phyloP scores from a whole-genome alignment of 64 coral and sea anemone species.

The Catalaphyllia jardinei region DNA sequence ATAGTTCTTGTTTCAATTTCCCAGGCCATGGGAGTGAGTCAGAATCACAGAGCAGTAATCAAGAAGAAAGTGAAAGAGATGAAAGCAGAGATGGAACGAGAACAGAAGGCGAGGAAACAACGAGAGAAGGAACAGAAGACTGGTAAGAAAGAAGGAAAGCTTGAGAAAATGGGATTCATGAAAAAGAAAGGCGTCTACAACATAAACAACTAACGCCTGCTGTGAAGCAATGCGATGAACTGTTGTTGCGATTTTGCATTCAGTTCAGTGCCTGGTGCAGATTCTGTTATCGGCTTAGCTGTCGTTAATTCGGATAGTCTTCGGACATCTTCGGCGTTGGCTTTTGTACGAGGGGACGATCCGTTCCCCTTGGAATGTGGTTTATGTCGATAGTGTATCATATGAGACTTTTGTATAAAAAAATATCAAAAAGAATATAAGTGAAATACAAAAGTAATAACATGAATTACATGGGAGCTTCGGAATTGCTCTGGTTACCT shows the following conservation, averaged over 20 bases:
- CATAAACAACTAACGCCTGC: conserved; percentile 4
- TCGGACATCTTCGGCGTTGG: neutral
- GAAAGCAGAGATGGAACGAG: conserved; percentile 50
- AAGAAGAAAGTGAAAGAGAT: conserved; percentile 68
- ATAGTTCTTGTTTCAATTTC: neutral
- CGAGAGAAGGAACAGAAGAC: conserved; percentile 57
- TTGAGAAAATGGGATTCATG: conserved; percentile 71
- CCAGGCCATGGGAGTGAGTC: conserved; percentile 51
- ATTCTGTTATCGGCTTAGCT: neutral
- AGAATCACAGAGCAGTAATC: conserved; percentile 39
- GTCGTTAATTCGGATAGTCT: neutral
- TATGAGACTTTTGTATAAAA: neutral
- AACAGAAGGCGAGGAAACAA: conserved; percentile 65
- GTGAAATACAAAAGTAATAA: neutral
- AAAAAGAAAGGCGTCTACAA: conserved; percentile 65
- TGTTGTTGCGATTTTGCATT: neutral
- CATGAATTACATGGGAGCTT: neutral
- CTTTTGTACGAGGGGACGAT: neutral
- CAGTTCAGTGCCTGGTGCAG: neutral
- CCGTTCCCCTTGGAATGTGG: neutral
- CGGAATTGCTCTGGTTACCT: neutral
- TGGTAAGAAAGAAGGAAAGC: conserved; percentile 65
- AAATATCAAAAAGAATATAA: neutral
- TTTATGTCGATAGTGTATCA: neutral
- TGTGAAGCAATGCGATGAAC: neutral